These are phyloP conservation scores for Aselliscus stoliczkanus DNA, from an alignment of 2,797 vertebrate species.

Conservation along the genomic window DNA sequence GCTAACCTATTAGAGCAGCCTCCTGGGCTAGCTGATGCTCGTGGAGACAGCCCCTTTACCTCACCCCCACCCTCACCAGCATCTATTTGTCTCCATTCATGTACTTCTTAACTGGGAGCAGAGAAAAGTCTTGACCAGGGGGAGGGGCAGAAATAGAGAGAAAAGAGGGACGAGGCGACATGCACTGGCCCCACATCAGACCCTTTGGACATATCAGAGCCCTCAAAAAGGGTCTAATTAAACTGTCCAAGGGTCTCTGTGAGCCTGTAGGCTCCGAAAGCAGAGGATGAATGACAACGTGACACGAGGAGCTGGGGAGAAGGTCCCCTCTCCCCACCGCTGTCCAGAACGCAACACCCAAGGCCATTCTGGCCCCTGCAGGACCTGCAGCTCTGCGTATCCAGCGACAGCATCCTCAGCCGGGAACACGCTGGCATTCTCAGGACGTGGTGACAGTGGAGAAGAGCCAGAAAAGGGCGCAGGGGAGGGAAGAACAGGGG, in stretches of 20 bases:
- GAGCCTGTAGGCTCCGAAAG: neutral
- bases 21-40: neutral
- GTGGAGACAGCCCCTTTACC: neutral
- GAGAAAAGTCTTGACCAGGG: neutral
- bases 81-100: neutral
- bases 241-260: neutral
- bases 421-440: accelerated
- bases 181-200: neutral
- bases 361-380: neutral
- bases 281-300: neutral
- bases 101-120: neutral
- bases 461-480: neutral
- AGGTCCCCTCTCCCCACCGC: neutral
- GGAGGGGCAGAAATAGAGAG: neutral
- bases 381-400: neutral
- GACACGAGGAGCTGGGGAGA: neutral
- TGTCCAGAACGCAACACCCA: neutral
- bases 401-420: neutral
- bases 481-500: no score
- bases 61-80: no score
- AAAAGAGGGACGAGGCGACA: neutral
- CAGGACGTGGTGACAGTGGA: neutral
- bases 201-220: neutral
- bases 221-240: neutral
- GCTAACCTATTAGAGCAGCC: neutral